These are phyloP conservation scores for Spodoptera littoralis DNA, from an alignment of 2,888 invertebrate genomes.

Conservation along the genomic window DNA sequence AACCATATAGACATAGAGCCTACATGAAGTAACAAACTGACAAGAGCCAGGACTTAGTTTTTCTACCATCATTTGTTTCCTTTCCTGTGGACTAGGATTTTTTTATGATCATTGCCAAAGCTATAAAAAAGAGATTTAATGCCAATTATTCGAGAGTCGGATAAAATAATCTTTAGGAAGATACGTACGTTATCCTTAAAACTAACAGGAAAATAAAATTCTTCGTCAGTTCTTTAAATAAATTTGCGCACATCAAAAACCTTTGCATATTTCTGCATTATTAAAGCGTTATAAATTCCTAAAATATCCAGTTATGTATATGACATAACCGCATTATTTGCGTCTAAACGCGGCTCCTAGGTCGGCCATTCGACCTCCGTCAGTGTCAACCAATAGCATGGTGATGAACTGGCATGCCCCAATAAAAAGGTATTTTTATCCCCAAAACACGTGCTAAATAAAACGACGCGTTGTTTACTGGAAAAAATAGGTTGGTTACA, in stretches of 20 bases:
- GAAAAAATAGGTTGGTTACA: slow-evolving; percentile 33
- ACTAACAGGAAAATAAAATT: too few relatives aligned
- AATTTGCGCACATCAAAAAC: too few relatives aligned
- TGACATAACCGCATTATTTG: slow-evolving; percentile 30
- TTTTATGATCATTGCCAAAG: too few relatives aligned
- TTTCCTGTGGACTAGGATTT: too few relatives aligned
- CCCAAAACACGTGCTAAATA: slow-evolving; percentile 25
- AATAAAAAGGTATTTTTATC: slow-evolving; percentile 50
- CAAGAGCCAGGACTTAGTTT: too few relatives aligned
- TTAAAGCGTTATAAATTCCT: not conserved
- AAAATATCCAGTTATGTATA: slow-evolving; percentile 4
- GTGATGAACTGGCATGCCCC: slow-evolving; percentile 35
- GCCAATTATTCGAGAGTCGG: too few relatives aligned
- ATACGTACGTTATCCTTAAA: too few relatives aligned
- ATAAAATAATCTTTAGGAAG: too few relatives aligned
- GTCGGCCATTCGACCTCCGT: slow-evolving; percentile 49
- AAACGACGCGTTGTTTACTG: slow-evolving; percentile 31
- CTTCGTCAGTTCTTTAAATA: too few relatives aligned
- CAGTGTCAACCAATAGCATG: slow-evolving; percentile 49
- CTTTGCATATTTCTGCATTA: not conserved
- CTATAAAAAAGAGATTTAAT: too few relatives aligned
- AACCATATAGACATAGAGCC: not conserved
- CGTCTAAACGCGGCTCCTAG: slow-evolving; percentile 19
- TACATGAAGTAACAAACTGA: too few relatives aligned
- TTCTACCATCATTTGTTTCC: too few relatives aligned